Evolutionary conservation across 2,888 invertebrate species (phyloP), one percentile per base, ranked within the genome.

Genomic region (Halocaridina rubra): DNA sequence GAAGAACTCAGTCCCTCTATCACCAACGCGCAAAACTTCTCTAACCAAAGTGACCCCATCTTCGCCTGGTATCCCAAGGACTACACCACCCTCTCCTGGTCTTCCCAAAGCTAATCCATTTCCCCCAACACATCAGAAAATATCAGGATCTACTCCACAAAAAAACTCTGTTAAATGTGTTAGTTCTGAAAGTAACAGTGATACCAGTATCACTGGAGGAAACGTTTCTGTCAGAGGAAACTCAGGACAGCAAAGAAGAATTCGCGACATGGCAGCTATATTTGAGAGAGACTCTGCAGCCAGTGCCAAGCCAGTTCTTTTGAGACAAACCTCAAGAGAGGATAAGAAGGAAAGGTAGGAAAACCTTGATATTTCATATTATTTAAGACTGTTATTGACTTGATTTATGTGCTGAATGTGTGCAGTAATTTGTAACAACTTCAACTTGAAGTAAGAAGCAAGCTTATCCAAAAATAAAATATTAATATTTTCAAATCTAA

Each of bases 231-330:
- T 71, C 2, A 78, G 86, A 46, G 82, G 74, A 32, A 80, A 64
- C 22, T 4, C 74, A 59, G 78, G 78, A 22, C 87, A 86, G 30
- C 88, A 84, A 69, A 82, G 84, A 71, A 64, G 85, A 22, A 88
- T 88, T 29, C 74, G 81, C 57, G 88, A 88, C 59, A 88, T 88
- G 86, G 86, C 86, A 64, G 88, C 88, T 39, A 84, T 88, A 24
- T 88, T 88, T 79, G 88, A 88, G 71, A 78, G 85, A 24, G 86
- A 86, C 57, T 81, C 81, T 24, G 72, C 81, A 27, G 72, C 81
- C 22, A 72, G 78, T 69, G 64, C 77, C 75, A 86, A 81, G 67
- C 81, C 78, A 64, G 74, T 71, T 74, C 72, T 81, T 53, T 59
- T 86, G n/a, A 82, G 82, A 74, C 86, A 79, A 80, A 84, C 77